Percentiles rank a stretch among this genome's conserved stretches.
phyloP scores from a whole-genome alignment of 2,113 vertebrate species.

The Euleptes europaea region DNA sequence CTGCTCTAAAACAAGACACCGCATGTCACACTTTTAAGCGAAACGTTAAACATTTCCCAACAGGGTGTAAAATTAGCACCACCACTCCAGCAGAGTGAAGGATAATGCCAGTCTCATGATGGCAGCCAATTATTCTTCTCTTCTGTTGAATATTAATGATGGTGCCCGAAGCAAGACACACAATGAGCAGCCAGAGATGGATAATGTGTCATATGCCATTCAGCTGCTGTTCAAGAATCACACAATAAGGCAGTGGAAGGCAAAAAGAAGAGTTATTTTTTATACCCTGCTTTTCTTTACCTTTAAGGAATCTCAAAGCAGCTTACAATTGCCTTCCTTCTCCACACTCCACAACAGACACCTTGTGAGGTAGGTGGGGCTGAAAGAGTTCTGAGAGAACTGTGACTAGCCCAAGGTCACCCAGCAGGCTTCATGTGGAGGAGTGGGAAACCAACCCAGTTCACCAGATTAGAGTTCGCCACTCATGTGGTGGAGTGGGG shows the following conservation, averaged over 20 bases:
- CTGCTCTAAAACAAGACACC: background rate
- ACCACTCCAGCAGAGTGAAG: conserved; percentile 61
- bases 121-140: conserved; percentile 70
- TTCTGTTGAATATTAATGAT: conserved; percentile 67
- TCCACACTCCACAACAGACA: no score
- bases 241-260: fast-evolving
- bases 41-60: conserved; percentile 58
- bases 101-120: conserved; percentile 57
- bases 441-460: no score
- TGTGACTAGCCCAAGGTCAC: no score
- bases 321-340: no score
- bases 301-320: no score
- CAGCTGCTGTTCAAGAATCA: conserved; percentile 30
- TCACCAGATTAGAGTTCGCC: no score
- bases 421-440: no score
- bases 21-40: conserved; percentile 36
- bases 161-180: conserved; percentile 43
- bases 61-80: conserved; percentile 63
- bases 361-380: no score
- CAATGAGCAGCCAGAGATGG: conserved; percentile 56
- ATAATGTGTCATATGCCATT: conserved; percentile 54
- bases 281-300: no score
- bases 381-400: no score
- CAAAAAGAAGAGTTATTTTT: background rate
- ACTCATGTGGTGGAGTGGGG: no score